Conservation (phyloP, 2,113 vertebrate species). For the Oophaga pumilio region DNA sequence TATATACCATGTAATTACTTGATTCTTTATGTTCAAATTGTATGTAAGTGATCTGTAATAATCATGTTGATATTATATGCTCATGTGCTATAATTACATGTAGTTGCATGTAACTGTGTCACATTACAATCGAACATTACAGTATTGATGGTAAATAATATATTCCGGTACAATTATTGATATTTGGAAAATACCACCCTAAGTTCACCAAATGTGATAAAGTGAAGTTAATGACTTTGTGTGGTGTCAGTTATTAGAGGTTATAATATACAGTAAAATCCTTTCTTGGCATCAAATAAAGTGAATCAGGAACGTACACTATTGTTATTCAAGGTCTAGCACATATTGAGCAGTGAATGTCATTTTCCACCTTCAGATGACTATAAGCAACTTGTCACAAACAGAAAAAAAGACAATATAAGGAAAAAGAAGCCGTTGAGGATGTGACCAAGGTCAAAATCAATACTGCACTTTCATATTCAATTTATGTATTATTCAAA, state of each 20-base stretch:
- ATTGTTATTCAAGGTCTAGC: neutral
- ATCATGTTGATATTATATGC: slow-evolving; percentile 5
- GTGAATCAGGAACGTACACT: neutral
- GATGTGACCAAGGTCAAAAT: neutral
- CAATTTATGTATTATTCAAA: neutral
- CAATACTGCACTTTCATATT: neutral
- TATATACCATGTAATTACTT: slow-evolving; percentile 19
- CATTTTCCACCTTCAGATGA: neutral
- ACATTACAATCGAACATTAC: neutral
- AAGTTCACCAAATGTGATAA: neutral
- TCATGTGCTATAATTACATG: slow-evolving; percentile 8
- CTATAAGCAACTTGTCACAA: neutral
- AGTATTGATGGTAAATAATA: neutral
- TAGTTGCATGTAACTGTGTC: neutral
- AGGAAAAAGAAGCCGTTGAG: neutral
- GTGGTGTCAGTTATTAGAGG: neutral
- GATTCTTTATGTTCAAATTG: slow-evolving; percentile 28
- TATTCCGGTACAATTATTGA: neutral
- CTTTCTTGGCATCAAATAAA: neutral
- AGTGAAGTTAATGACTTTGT: neutral
- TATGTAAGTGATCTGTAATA: slow-evolving; percentile 21
- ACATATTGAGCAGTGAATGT: neutral
- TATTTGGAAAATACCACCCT: neutral
- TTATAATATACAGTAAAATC: neutral
- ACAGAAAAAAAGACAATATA: neutral